phyloP scores from a whole-genome alignment of 1,140 invertebrate species.

The Brachionus plicatilis region DNA sequence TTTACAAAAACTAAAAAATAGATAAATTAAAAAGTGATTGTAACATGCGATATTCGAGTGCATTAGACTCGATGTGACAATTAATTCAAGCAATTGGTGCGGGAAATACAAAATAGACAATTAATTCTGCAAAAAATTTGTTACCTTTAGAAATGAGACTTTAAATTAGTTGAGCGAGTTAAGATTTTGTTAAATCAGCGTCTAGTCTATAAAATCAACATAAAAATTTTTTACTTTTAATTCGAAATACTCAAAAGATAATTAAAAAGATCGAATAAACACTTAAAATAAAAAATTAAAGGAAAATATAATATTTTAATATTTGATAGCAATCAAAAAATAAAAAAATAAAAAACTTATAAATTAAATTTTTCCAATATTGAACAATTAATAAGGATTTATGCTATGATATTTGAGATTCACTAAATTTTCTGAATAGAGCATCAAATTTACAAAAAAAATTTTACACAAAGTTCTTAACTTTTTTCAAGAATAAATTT shows the following conservation, averaged over 20 bases:
- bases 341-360: neutral
- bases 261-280: neutral
- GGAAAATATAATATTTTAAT: neutral
- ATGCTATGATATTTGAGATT: no score
- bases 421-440: no score
- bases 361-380: no score
- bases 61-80: neutral
- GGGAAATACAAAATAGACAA: neutral
- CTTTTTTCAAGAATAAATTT: no score
- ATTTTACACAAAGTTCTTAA: no score
- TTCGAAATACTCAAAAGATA: neutral
- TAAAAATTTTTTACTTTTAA: neutral
- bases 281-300: neutral
- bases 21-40: neutral
- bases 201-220: constrained; percentile 9
- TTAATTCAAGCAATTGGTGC: constrained; percentile 4
- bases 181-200: neutral
- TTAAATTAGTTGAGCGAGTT: constrained; percentile 18
- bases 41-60: neutral
- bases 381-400: no score
- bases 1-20: neutral
- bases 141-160: neutral
- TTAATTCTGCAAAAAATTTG: neutral
- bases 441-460: no score
- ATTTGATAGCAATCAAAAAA: neutral